Percentiles rank a stretch among this genome's conserved stretches.
Evolutionary conservation across 2,888 invertebrate species (phyloP).

Genomic region (Noctua fimbriata): DNA sequence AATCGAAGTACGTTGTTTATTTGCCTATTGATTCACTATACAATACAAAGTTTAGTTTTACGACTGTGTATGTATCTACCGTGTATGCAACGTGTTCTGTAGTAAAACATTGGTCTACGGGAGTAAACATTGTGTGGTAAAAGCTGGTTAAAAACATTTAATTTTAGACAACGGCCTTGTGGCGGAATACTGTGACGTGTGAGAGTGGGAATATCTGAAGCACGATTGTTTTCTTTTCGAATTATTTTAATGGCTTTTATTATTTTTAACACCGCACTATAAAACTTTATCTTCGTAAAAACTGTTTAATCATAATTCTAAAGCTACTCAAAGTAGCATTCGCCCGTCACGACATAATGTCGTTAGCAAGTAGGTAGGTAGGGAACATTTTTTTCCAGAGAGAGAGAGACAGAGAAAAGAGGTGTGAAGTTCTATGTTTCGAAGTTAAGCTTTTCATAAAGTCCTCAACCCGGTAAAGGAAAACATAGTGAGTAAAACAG

Average conservation of each 20-base stretch:
- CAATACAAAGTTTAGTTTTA: constrained; percentile 36
- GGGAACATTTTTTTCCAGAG: not conserved
- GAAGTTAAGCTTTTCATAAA: not conserved
- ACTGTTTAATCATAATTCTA: not conserved
- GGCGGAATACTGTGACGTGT: constrained; percentile 39
- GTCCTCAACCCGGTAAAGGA: not conserved
- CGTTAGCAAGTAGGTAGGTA: not conserved
- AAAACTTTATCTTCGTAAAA: not conserved
- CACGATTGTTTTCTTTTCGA: constrained; percentile 49
- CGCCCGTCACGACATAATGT: not conserved
- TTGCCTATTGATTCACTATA: constrained; percentile 8
- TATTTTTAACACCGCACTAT: constrained; percentile 3
- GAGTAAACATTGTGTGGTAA: constrained; percentile 63
- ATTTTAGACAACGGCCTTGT: constrained; percentile 69
- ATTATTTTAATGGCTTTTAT: constrained; percentile 30
- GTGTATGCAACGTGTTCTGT: constrained; percentile 35
- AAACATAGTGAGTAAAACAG: not conserved
- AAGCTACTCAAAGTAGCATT: not conserved
- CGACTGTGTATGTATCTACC: constrained; percentile 33
- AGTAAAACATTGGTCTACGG: constrained; percentile 45
- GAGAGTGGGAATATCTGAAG: constrained; percentile 39
- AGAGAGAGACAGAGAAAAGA: not conserved
- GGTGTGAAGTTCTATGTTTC: not conserved
- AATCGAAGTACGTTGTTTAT: constrained; percentile 24
- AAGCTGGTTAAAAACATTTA: constrained; percentile 63